Conservation (phyloP, 1,140 invertebrate species). For the Drosophila novamexicana region DNA sequence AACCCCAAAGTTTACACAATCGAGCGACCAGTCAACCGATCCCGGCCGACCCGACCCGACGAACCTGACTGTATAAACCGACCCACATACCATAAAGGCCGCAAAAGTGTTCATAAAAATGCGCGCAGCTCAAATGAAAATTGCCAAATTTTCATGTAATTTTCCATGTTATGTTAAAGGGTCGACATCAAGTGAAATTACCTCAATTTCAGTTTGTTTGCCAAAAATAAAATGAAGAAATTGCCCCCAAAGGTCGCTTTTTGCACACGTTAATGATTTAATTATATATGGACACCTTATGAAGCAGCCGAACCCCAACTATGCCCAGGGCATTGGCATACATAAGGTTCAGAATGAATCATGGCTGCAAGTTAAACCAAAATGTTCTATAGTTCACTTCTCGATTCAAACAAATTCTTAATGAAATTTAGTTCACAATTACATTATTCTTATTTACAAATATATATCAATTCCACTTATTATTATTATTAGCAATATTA, state of each 20-base stretch:
- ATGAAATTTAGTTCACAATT: no score
- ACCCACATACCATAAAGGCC: slow-evolving; percentile 68
- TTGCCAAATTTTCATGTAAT: slow-evolving; percentile 69
- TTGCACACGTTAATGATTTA: slow-evolving; percentile 74
- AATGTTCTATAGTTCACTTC: no score
- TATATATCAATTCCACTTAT: no score
- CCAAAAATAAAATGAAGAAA: not conserved
- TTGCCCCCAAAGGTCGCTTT: slow-evolving; percentile 63
- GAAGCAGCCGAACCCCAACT: slow-evolving; percentile 8
- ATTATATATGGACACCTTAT: slow-evolving; percentile 45
- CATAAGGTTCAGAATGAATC: not conserved
- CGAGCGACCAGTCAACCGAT: slow-evolving; percentile 65
- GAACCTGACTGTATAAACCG: slow-evolving; percentile 27
- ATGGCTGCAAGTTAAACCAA: not conserved
- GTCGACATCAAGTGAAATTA: slow-evolving; percentile 69
- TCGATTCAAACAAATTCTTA: no score
- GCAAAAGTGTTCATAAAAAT: slow-evolving; percentile 50
- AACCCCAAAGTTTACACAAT: slow-evolving; percentile 57
- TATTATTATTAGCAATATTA: no score
- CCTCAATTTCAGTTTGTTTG: slow-evolving; percentile 2
- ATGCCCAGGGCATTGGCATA: slow-evolving; percentile 20
- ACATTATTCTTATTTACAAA: no score
- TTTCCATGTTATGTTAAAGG: slow-evolving; percentile 44
- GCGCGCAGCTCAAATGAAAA: slow-evolving; percentile 61
- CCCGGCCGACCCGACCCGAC: slow-evolving; percentile 33